Base-by-base conservation (phyloP, 2,797 vertebrate species). In the Echiichthys vipera region DNA sequence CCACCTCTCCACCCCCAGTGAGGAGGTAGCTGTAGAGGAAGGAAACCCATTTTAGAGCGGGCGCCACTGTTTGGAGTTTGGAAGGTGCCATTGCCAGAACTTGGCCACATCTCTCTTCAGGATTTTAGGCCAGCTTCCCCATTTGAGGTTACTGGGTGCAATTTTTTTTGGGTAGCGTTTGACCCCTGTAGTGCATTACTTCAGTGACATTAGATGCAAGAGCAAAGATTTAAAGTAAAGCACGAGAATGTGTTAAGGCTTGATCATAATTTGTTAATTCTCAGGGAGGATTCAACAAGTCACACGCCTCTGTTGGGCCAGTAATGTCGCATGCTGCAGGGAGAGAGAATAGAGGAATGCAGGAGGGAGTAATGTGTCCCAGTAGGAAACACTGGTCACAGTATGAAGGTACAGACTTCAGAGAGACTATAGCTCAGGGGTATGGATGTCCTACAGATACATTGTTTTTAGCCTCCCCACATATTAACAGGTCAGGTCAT, bases 1-100 rank as follows among this genome's bases (percentile, higher is more conserved):
- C 77, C 70, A 80, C 74, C 74, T 78, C 85, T 81, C 82, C 72
- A 67, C 57, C 85, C 74, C 53, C 77, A 36, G 62, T 42, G 18
- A 84, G 79, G 71, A n/a, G 85, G 79, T 64, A 56, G 65, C 78
- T 54, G 76, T 22, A 71, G 53, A 85, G 82, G 89, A 89, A 86
- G 84, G 83, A 85, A 89, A 73, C 64, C 77, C 46, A 64, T 83
- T 71, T 65, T 29, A 83, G 66, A 81, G 59, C 4, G 14, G 37
- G 18, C 56, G n/a, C n/a, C n/a, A n/a, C 65, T 49, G 56, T 77
- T 53, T 77, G 61, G 65, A 71, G 62, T 79, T 78, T 81, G 46
- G 66, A 87, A 78, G 67, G 57, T 65, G 53, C 71, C 51, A 72
- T 58, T 0, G 34, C 40, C 39, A 47, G 69, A 32, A 4, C 39